Base-by-base conservation (phyloP, 2,797 vertebrate genomes). In the Gymnoscopelus microlampas region DNA sequence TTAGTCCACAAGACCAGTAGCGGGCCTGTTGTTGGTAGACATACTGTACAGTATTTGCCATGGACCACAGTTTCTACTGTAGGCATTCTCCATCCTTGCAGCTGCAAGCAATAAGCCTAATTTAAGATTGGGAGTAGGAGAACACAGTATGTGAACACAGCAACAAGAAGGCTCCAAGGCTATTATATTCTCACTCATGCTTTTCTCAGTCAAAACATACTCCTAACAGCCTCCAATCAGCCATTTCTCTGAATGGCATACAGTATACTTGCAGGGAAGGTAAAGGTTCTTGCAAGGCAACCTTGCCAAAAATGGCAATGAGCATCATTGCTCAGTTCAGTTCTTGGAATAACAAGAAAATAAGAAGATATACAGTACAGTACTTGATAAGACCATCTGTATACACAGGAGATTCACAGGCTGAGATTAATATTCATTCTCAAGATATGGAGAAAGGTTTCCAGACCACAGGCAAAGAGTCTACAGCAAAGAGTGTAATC, bases 171-270 rank as follows among this genome's bases (percentile, higher is more conserved):
- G 63, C 54, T 11, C 23, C n/a, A 23, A 65, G 70, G 64, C 66
- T 66, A 67, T 81, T 86, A 86, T 77, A 74, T 74, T 32, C 62
- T 59, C 60, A 64, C 39, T 53, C 73, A 44, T 61, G 80, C 72
- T 81, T 72, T 26, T 81, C 68, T 77, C 26, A 1, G 74, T 83
- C 75, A 81, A 35, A 63, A 71, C 60, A 8, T 62, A 39, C 1
- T 29, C 26, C 26, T 29, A 29, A 66, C 48, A 53, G 56, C 55
- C 56, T 39, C 32, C 76, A 73, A 86, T 80, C 82, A 85, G 56
- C 70, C 56, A 66, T 79, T 79, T 65, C 73, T 72, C 61, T 73
- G 26, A 29, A 29, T 47, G 76, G 68, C 78, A 77, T 54, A 49
- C 70, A 73, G 32, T 79, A 19, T 59, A 70, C 69, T 39, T 50